Conservation (phyloP, 2,888 invertebrate species). For the Phania funesta region DNA sequence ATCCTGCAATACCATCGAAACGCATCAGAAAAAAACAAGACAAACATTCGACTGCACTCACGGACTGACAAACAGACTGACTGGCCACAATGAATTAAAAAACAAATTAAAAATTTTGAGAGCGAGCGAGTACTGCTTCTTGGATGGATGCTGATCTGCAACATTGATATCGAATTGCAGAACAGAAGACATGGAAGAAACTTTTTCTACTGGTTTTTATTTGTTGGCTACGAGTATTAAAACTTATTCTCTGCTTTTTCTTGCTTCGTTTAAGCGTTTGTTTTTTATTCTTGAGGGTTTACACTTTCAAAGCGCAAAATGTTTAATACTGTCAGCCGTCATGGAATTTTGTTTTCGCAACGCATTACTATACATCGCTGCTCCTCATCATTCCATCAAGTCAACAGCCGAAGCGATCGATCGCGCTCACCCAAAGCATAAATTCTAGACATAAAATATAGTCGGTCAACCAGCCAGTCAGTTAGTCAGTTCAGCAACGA, state of each 20-base stretch:
- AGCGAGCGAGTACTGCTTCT: slow-evolving; percentile 59
- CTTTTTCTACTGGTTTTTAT: slow-evolving; percentile 38
- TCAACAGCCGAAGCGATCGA: slow-evolving; percentile 67
- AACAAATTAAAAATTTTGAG: slow-evolving; percentile 30
- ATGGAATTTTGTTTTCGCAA: slow-evolving; percentile 76
- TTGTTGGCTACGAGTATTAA: slow-evolving; percentile 1
- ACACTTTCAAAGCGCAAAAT: slow-evolving; percentile 64
- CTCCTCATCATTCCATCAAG: slow-evolving; percentile 68
- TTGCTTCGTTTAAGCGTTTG: slow-evolving; percentile 50
- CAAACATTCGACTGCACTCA: slow-evolving; percentile 26
- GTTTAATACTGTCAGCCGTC: slow-evolving; percentile 77
- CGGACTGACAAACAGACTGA: neutral
- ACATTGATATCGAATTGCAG: slow-evolving; percentile 58
- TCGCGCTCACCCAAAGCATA: slow-evolving; percentile 65
- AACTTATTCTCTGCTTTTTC: slow-evolving; percentile 27
- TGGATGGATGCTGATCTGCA: slow-evolving; percentile 51
- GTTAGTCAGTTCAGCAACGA: neutral
- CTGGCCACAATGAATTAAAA: neutral
- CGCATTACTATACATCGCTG: slow-evolving; percentile 68
- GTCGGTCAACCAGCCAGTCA: neutral
- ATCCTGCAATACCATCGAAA: slow-evolving; percentile 46
- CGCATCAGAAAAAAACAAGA: slow-evolving; percentile 6
- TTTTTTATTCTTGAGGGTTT: slow-evolving; percentile 30
- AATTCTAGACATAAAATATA: slow-evolving; percentile 46
- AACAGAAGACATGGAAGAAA: slow-evolving; percentile 59